phyloP scores from a whole-genome alignment of 2,888 invertebrate species.

The Eupeodes latifasciatus region DNA sequence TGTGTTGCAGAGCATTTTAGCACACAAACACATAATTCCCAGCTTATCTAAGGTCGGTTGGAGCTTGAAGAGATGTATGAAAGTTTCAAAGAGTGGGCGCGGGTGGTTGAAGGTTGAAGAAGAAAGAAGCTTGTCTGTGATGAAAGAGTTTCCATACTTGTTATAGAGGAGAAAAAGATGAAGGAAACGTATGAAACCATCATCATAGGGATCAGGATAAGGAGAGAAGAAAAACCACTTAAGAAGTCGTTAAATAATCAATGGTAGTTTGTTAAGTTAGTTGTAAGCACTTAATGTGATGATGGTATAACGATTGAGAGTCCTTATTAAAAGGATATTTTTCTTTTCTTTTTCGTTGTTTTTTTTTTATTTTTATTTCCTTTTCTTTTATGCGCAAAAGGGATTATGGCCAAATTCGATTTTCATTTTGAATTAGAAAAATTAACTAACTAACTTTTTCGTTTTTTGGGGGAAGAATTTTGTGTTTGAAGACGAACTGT shows the following conservation, averaged over 20 bases:
- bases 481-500: background rate
- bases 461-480: conserved; percentile 29
- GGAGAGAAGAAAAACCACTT: conserved; percentile 80
- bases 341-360: background rate
- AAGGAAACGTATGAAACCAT: too few species aligned
- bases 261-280: conserved; percentile 78
- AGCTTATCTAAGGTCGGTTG: conserved; percentile 51
- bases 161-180: background rate
- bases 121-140: conserved; percentile 9
- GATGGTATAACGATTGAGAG: background rate
- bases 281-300: conserved; percentile 68
- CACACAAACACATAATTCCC: conserved; percentile 62
- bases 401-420: conserved; percentile 71
- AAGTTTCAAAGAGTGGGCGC: background rate
- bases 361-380: background rate
- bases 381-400: conserved; percentile 25
- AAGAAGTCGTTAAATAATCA: conserved; percentile 84
- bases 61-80: background rate
- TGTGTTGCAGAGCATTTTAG: background rate
- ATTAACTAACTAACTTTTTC: conserved; percentile 45
- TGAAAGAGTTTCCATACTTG: conserved; percentile 50
- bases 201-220: background rate
- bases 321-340: conserved; percentile 66
- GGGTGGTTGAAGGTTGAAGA: background rate
- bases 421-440: conserved; percentile 48